Evolutionary conservation across 2,888 invertebrate species (phyloP), one percentile per base, ranked within the genome.

Genomic region (Drosophila ustulata): DNA sequence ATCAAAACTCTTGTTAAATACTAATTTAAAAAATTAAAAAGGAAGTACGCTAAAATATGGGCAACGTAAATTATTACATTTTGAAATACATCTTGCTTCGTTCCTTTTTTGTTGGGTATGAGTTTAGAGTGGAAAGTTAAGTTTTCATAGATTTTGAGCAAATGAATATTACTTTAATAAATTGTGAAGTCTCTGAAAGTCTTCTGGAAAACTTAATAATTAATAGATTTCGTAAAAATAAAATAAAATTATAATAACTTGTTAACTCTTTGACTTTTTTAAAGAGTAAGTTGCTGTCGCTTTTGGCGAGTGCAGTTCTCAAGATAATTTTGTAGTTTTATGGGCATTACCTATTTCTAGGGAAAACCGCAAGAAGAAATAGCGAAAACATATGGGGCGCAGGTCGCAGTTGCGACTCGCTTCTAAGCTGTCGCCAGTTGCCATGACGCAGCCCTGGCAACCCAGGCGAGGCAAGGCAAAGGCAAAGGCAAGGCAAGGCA

Each of bases 361-460:
- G 18, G 3, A 46, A 51, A 56, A 11, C 52, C 63, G 13, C 23
- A 30, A 49, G 18, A 43, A 58, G 46, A 37, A 55, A 50, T 58
- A 11, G 30, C 13, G 11, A n/a, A 37, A 18, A 9, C 34, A 49
- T 50, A 51, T 37, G 43, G 47, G 49, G 34, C 43, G 45, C n/a
- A 26, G 30, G n/a, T 39, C 45, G 23, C 25, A 37, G 26, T n/a
- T 34, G 39, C 30, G 39, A 63, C 18, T 66, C 39, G 8, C 49
- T 61, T 66, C 49, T 32, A 59, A 58, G 58, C 68, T 43, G 41
- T 30, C 41, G 41, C 43, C n/a, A 56, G 68, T 62, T 74, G 59
- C 53, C 65, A 63, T 66, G 34, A 61, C 65, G 79, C 50, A 83
- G 81, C 83, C 83, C 83, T 83, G 83, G 83, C 80, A 67, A 65